Evolutionary conservation across 1,140 invertebrate species (phyloP).

Genomic region (Thaumatotibia leucotreta): DNA sequence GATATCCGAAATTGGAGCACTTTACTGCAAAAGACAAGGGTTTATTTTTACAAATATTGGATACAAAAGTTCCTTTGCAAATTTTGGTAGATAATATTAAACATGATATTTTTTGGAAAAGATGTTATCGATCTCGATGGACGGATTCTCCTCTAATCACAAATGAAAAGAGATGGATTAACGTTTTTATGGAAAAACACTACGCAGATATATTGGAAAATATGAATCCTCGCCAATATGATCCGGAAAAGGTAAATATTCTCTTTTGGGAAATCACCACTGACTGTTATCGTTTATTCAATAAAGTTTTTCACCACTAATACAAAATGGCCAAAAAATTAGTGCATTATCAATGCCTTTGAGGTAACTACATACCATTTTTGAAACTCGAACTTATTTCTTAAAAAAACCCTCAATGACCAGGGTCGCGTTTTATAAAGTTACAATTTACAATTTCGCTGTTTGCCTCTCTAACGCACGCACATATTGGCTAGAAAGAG

Average conservation of each 20-base stretch:
- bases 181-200: constrained; percentile 67
- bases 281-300: too few relatives aligned
- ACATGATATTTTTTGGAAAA: constrained; percentile 74
- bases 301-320: too few relatives aligned
- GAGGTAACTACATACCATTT: too few relatives aligned
- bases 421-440: too few relatives aligned
- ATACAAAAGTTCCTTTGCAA: constrained; percentile 61
- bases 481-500: too few relatives aligned
- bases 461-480: too few relatives aligned
- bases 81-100: constrained; percentile 68
- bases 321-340: too few relatives aligned
- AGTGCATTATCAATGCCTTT: too few relatives aligned
- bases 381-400: too few relatives aligned
- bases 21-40: constrained; percentile 65
- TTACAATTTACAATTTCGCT: too few relatives aligned
- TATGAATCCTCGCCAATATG: constrained; percentile 70
- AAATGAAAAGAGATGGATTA: constrained; percentile 65
- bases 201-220: constrained; percentile 70
- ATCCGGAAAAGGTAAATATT: constrained; percentile 74
- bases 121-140: constrained; percentile 64
- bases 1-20: constrained; percentile 47
- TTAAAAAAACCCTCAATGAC: too few relatives aligned
- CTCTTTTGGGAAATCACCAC: too few relatives aligned
- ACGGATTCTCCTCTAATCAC: constrained; percentile 39
- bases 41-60: constrained; percentile 65